phyloP scores from a whole-genome alignment of 2,888 invertebrate species.

The Disparrhopalites patrizii region DNA sequence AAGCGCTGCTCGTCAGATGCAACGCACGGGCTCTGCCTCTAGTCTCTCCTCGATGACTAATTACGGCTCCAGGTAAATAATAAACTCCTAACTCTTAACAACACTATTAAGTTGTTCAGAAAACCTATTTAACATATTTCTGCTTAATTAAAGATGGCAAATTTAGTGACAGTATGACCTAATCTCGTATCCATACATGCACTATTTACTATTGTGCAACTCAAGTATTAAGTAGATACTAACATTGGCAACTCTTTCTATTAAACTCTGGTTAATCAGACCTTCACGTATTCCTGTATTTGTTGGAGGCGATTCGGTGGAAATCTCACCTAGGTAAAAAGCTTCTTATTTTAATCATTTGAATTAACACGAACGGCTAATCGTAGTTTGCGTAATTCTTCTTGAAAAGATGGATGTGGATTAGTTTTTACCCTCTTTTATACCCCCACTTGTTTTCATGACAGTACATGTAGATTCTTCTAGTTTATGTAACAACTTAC shows the following conservation, averaged over 20 bases:
- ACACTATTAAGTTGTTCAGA: background rate
- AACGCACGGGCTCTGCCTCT: constrained; percentile 45
- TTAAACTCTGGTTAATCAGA: constrained; percentile 12
- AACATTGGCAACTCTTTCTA: too few relatives aligned
- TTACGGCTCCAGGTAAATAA: constrained; percentile 37
- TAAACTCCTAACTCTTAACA: background rate
- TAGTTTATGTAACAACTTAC: too few relatives aligned
- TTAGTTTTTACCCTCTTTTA: too few relatives aligned
- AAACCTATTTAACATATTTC: background rate
- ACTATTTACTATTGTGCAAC: too few relatives aligned
- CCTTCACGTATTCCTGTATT: constrained; percentile 46
- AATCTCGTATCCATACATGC: too few relatives aligned
- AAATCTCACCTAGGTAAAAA: constrained; percentile 27
- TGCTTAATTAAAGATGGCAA: background rate
- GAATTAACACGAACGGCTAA: too few relatives aligned
- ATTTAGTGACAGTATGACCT: background rate
- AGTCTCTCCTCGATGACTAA: constrained; percentile 43
- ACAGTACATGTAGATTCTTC: too few relatives aligned
- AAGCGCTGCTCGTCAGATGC: constrained; percentile 34
- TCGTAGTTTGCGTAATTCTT: too few relatives aligned
- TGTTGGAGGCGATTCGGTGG: constrained; percentile 43
- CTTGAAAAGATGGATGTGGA: too few relatives aligned
- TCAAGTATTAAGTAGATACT: too few relatives aligned
- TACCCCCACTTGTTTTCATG: too few relatives aligned
- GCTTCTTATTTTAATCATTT: background rate